phyloP scores from a whole-genome alignment of 2,797 vertebrate species.

The Hemibagrus guttatus region DNA sequence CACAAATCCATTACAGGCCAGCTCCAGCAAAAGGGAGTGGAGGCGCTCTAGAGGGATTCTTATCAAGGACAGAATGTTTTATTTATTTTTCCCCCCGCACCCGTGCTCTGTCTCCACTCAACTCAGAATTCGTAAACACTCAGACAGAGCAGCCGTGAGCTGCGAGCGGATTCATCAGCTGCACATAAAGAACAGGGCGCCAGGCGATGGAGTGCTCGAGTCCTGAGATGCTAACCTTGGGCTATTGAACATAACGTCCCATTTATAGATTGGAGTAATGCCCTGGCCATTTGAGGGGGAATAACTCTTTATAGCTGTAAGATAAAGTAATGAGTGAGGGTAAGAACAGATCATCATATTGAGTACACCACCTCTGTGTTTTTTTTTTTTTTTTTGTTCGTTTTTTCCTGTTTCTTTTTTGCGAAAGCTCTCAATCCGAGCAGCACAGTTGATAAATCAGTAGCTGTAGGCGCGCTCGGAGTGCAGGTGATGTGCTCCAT shows the following conservation, averaged over 20 bases:
- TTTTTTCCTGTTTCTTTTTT: slow-evolving; percentile 13
- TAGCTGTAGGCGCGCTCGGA: slow-evolving; percentile 60
- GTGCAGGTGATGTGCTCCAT: slow-evolving; percentile 51
- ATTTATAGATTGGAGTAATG: slow-evolving; percentile 76
- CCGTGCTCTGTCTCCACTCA: slow-evolving; percentile 37
- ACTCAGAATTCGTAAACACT: slow-evolving; percentile 61
- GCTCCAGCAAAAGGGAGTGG: slow-evolving; percentile 30
- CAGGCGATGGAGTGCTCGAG: slow-evolving; percentile 52
- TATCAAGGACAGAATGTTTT: slow-evolving; percentile 45
- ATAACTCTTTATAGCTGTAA: slow-evolving; percentile 69
- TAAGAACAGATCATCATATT: slow-evolving; percentile 64
- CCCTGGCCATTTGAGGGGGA: slow-evolving; percentile 74
- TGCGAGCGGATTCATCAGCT: slow-evolving; percentile 53
- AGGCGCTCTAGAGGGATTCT: slow-evolving; percentile 33
- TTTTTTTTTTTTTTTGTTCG: slow-evolving; percentile 41
- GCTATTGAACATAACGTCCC: slow-evolving; percentile 78
- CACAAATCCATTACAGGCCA: slow-evolving; percentile 36
- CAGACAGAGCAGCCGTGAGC: slow-evolving; percentile 54
- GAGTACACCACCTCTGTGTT: slow-evolving; percentile 34
- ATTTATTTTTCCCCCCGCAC: slow-evolving; percentile 36
- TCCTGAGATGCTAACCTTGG: slow-evolving; percentile 70
- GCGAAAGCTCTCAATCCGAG: slow-evolving; percentile 57
- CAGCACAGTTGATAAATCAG: slow-evolving; percentile 63
- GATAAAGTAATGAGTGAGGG: slow-evolving; percentile 63
- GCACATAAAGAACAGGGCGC: slow-evolving; percentile 53